These are phyloP conservation scores for Phoenicopterus ruber DNA, from an alignment of 2,113 vertebrate genomes.

Conservation along the genomic window DNA sequence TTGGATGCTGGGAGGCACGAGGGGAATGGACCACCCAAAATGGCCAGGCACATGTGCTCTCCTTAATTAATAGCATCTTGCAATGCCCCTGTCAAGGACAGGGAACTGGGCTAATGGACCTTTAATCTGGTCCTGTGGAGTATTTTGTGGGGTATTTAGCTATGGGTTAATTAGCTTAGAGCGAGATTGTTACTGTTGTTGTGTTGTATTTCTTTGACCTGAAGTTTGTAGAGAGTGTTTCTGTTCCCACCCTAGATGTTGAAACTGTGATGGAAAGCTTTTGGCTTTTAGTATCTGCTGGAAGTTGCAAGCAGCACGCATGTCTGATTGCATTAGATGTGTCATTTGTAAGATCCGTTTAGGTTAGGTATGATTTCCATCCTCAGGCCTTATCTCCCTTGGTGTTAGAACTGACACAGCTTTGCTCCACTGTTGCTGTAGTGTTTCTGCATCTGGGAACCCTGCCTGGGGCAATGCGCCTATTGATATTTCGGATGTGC, in stretches of 20 bases:
- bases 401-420: not conserved
- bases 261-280: not conserved
- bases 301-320: not conserved
- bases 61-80: not conserved
- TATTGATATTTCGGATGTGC: fast-evolving
- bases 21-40: not conserved
- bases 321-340: not conserved
- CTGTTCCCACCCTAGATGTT: not conserved
- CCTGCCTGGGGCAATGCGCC: not conserved
- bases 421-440: not conserved
- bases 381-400: not conserved
- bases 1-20: not conserved
- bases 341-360: not conserved
- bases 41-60: not conserved
- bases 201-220: not conserved
- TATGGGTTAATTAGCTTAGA: not conserved
- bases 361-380: not conserved
- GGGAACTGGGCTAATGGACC: not conserved
- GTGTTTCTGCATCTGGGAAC: not conserved
- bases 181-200: not conserved
- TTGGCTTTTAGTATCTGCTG: not conserved
- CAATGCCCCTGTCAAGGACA: not conserved
- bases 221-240: not conserved
- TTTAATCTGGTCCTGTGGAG: not conserved
- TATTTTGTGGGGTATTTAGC: not conserved